Percentiles rank a stretch among this genome's conserved stretches.
Evolutionary conservation across 2,888 invertebrate genomes (phyloP).

Genomic region (Keiferia lycopersicella): DNA sequence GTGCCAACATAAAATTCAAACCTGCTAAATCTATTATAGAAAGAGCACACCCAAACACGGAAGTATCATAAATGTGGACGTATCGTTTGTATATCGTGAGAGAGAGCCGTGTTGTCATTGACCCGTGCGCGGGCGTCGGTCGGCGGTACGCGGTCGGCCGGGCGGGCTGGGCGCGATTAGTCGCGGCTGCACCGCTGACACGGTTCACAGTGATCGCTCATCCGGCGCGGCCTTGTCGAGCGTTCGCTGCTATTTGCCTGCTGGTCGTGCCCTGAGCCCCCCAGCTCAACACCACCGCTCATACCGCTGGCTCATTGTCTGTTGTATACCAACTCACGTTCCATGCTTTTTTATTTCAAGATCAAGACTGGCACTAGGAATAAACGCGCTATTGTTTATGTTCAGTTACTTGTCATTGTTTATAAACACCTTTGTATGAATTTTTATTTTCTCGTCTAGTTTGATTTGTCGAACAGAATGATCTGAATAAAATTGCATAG

Average conservation of each 20-base stretch:
- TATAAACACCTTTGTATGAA: not conserved
- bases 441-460: too few species aligned
- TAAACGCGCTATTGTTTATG: not conserved
- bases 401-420: not conserved
- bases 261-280: slow-evolving; percentile 17
- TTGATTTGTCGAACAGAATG: too few species aligned
- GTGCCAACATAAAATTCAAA: not conserved
- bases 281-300: not conserved
- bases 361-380: not conserved
- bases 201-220: slow-evolving; percentile 70
- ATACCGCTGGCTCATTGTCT: not conserved
- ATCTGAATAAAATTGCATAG: too few species aligned
- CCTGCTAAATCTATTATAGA: slow-evolving; percentile 28
- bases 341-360: slow-evolving; percentile 7
- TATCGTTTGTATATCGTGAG: slow-evolving; percentile 14
- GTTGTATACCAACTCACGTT: not conserved
- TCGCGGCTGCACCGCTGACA: slow-evolving; percentile 66
- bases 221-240: slow-evolving; percentile 67
- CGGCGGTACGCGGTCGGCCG: slow-evolving; percentile 28
- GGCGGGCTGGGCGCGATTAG: slow-evolving; percentile 58
- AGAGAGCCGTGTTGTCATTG: slow-evolving; percentile 39
- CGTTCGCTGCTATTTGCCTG: slow-evolving; percentile 24
- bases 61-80: slow-evolving; percentile 15
- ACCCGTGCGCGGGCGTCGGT: slow-evolving; percentile 36
- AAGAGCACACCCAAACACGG: slow-evolving; percentile 21